These are phyloP conservation scores for Eupithecia abbreviata DNA, from an alignment of 2,888 invertebrate species.

Conservation along the genomic window DNA sequence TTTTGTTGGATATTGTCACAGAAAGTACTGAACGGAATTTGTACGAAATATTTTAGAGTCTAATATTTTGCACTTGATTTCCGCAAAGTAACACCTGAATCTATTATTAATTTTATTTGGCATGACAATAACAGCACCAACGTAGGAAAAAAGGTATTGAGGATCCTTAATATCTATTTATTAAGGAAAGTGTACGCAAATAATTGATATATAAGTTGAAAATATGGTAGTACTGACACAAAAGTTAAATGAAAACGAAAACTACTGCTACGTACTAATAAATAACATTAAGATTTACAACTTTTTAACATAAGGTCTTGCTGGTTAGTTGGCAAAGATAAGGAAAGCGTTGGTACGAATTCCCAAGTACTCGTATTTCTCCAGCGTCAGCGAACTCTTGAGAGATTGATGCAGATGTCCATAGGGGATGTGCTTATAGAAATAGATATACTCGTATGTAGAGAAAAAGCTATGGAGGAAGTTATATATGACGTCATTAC, in stretches of 20 bases:
- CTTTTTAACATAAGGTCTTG: neutral
- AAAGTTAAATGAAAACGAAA: neutral
- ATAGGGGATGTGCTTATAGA: constrained; percentile 22
- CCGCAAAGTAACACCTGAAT: neutral
- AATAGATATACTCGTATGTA: neutral
- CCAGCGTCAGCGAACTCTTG: constrained; percentile 45
- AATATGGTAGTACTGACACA: neutral
- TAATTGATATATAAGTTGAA: neutral
- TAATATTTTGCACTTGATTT: neutral
- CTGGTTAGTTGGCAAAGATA: neutral
- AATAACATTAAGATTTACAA: neutral
- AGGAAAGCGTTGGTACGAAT: neutral
- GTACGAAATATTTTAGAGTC: neutral
- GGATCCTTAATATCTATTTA: too few relatives aligned
- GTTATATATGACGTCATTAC: constrained; percentile 38
- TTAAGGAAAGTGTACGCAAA: too few relatives aligned
- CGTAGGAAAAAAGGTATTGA: too few relatives aligned
- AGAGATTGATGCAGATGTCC: constrained; percentile 55
- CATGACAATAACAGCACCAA: neutral
- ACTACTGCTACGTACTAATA: too few relatives aligned
- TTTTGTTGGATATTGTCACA: neutral
- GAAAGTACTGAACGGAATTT: neutral
- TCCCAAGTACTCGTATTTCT: constrained; percentile 41
- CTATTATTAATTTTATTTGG: neutral
- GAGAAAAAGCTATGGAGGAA: constrained; percentile 17